Percentiles rank a stretch among this genome's conserved stretches.
Evolutionary conservation across 1,140 invertebrate species (phyloP).

Genomic region (Chironomus tepperi): DNA sequence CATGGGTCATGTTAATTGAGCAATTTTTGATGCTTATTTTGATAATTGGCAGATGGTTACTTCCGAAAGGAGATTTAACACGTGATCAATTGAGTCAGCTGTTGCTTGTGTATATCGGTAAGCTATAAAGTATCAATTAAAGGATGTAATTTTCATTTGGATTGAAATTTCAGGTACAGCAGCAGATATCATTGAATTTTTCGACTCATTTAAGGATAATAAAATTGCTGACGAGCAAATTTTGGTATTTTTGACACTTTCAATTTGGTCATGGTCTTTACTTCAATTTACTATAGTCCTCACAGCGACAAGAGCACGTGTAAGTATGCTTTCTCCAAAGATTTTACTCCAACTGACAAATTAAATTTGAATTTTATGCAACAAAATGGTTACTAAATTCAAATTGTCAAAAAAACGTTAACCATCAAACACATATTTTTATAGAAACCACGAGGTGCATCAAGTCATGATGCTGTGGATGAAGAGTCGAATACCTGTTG

Average conservation of each 20-base stretch:
- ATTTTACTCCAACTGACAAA: background rate
- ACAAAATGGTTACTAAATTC: too few relatives aligned
- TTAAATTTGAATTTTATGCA: background rate
- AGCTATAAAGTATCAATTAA: constrained; percentile 25
- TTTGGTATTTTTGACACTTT: constrained; percentile 64
- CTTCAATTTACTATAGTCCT: constrained; percentile 85
- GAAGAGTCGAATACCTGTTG: constrained; percentile 35
- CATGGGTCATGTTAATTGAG: constrained; percentile 79
- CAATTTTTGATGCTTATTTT: constrained; percentile 82
- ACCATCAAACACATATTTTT: too few relatives aligned
- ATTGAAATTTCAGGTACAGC: constrained; percentile 54
- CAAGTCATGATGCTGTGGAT: background rate
- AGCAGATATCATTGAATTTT: constrained; percentile 93
- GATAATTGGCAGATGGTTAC: constrained; percentile 79
- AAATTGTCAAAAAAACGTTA: too few relatives aligned
- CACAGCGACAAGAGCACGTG: constrained; percentile 67
- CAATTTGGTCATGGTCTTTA: constrained; percentile 82
- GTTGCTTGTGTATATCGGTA: constrained; percentile 73
- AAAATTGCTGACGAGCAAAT: constrained; percentile 63
- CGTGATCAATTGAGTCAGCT: constrained; percentile 85
- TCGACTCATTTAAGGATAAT: constrained; percentile 87
- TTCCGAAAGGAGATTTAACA: constrained; percentile 82
- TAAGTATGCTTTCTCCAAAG: background rate
- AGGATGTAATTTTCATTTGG: background rate
- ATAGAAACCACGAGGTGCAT: background rate